phyloP scores from a whole-genome alignment of 2,888 invertebrate genomes.

The Stenolophus ochropezus region DNA sequence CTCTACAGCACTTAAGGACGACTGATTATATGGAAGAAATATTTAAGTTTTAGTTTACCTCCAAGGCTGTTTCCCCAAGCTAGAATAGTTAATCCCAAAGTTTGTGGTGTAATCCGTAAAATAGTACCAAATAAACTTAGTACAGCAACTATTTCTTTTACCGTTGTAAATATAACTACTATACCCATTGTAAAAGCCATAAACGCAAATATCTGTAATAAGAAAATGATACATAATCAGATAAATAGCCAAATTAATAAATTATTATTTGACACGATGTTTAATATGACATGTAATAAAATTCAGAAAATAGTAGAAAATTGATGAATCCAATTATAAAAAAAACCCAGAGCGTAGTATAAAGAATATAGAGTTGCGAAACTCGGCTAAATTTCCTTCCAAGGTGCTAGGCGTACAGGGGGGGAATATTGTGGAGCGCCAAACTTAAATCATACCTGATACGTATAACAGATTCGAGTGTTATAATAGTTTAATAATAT shows the following conservation, averaged over 20 bases:
- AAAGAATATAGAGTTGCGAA: no score
- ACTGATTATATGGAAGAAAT: no score
- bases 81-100: not conserved
- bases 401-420: no score
- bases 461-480: no score
- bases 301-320: not conserved
- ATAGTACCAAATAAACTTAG: slow-evolving; percentile 20
- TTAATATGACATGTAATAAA: no score
- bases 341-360: no score
- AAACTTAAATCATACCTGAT: no score
- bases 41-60: not conserved
- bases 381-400: no score
- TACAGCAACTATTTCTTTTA: slow-evolving; percentile 10
- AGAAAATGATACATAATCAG: not conserved
- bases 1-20: no score
- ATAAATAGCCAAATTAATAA: not conserved
- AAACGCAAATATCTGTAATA: slow-evolving; percentile 7
- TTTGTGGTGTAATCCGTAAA: not conserved
- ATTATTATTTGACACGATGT: not conserved
- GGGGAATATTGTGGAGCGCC: no score
- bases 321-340: no score
- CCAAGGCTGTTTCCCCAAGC: slow-evolving; percentile 23
- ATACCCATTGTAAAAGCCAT: not conserved
- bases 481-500: no score
- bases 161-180: not conserved